A percentile compares a stretch with the other conserved stretches of the same genome.
Conservation (phyloP, 2,113 vertebrate species). For the Agapornis roseicollis region DNA sequence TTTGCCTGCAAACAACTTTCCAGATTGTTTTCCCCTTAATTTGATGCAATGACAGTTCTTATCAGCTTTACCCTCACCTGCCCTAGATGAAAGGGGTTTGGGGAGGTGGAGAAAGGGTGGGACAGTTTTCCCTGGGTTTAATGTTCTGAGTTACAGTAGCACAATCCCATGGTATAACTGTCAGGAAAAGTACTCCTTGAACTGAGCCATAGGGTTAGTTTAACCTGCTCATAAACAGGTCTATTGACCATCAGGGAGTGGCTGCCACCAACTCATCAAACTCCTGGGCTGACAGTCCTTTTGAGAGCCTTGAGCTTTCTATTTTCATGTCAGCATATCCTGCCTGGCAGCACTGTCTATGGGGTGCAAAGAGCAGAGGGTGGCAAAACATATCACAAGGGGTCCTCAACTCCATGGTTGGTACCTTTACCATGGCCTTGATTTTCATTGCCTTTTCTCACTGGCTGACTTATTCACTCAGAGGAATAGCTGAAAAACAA, state of each 20-base stretch:
- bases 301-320: not conserved
- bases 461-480: not conserved
- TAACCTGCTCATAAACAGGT: not conserved
- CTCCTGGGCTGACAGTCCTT: not conserved
- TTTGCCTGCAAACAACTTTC: constrained; percentile 50
- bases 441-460: not conserved
- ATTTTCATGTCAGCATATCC: not conserved
- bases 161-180: not conserved
- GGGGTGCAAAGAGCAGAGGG: rapidly evolving
- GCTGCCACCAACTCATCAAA: rapidly evolving
- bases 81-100: constrained; percentile 31
- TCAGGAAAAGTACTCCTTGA: not conserved
- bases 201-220: not conserved
- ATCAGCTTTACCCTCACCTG: constrained; percentile 37
- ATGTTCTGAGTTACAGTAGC: not conserved
- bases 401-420: not conserved
- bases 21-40: constrained; percentile 44
- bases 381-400: rapidly evolving
- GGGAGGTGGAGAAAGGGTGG: not conserved
- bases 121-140: not conserved
- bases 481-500: not conserved
- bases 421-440: not conserved
- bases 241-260: not conserved
- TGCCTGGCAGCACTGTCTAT: rapidly evolving
- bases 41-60: not conserved